phyloP scores from a whole-genome alignment of 2,113 vertebrate species.

The Taxidea taxus region DNA sequence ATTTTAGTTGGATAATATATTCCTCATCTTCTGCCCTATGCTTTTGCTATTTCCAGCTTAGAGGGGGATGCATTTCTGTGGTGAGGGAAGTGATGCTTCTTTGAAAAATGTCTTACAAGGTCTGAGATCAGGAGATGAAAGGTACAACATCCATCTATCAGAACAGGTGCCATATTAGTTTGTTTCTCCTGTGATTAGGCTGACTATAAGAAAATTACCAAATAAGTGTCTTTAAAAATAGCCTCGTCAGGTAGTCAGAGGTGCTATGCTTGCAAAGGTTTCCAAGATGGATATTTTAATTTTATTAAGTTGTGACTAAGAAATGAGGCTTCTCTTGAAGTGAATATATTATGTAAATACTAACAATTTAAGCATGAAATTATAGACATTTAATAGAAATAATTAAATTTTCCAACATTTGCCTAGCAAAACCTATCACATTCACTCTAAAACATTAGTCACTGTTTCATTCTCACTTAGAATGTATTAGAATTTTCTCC shows the following conservation, averaged over 20 bases:
- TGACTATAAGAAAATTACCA: constrained; percentile 81
- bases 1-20: constrained; percentile 80
- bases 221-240: constrained; percentile 82
- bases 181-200: constrained; percentile 78
- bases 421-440: constrained; percentile 32
- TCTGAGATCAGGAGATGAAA: constrained; percentile 63
- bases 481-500: constrained; percentile 16
- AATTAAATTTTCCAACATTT: constrained; percentile 71
- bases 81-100: constrained; percentile 52
- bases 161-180: constrained; percentile 65
- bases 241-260: constrained; percentile 84
- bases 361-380: constrained; percentile 81
- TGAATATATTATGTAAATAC: constrained; percentile 88
- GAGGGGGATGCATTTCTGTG: constrained; percentile 62
- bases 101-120: constrained; percentile 64
- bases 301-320: constrained; percentile 87
- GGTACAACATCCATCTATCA: constrained; percentile 64
- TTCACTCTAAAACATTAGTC: constrained; percentile 19
- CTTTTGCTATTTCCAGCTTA: constrained; percentile 65
- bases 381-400: constrained; percentile 76
- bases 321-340: constrained; percentile 82
- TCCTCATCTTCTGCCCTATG: constrained; percentile 71
- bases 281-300: constrained; percentile 84
- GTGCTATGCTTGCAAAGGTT: constrained; percentile 85
- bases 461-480: neutral